Percentiles rank a stretch among this genome's conserved stretches.
Conservation (phyloP, 2,888 invertebrate genomes). For the Tetragnatha montana region DNA sequence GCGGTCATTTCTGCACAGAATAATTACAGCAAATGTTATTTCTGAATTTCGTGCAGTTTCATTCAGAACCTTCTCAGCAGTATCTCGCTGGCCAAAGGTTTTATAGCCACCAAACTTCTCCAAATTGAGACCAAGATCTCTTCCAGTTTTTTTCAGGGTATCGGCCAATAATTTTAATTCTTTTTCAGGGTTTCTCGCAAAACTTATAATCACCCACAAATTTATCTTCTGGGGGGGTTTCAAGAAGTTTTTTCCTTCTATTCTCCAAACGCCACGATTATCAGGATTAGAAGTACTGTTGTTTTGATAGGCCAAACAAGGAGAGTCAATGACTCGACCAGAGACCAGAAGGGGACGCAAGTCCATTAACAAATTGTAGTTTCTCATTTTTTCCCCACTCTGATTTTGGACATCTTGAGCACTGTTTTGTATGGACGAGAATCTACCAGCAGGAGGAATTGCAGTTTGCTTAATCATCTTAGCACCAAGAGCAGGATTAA, state of each 20-base stretch:
- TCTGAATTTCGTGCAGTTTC: slow-evolving; percentile 5
- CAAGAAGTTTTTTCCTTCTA: slow-evolving; percentile 36
- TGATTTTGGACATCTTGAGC: slow-evolving; percentile 34
- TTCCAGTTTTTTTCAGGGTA: not conserved
- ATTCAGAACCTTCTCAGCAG: slow-evolving; percentile 10
- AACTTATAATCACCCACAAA: slow-evolving; percentile 53
- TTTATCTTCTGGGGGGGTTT: not conserved
- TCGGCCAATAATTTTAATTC: slow-evolving; percentile 23
- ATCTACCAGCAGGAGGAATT: slow-evolving; percentile 58
- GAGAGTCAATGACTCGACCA: slow-evolving; percentile 61
- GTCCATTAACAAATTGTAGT: slow-evolving; percentile 65
- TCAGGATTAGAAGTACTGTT: slow-evolving; percentile 15
- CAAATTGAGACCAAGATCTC: slow-evolving; percentile 42
- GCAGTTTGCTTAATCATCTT: slow-evolving; percentile 69
- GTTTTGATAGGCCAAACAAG: slow-evolving; percentile 21
- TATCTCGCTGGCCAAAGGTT: not conserved
- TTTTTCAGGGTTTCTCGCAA: not conserved
- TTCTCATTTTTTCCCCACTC: slow-evolving; percentile 39
- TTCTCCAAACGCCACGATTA: slow-evolving; percentile 42
- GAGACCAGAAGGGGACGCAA: slow-evolving; percentile 30
- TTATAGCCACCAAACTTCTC: not conserved
- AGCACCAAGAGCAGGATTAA: slow-evolving; percentile 12
- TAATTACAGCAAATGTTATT: slow-evolving; percentile 51
- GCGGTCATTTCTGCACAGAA: slow-evolving; percentile 32
- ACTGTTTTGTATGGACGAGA: slow-evolving; percentile 54